Evolutionary conservation across 35 echinoderm and acorn worm genomes (phyloP), one percentile per base, ranked within the genome.

Genomic region (Eucidaris tribuloides): DNA sequence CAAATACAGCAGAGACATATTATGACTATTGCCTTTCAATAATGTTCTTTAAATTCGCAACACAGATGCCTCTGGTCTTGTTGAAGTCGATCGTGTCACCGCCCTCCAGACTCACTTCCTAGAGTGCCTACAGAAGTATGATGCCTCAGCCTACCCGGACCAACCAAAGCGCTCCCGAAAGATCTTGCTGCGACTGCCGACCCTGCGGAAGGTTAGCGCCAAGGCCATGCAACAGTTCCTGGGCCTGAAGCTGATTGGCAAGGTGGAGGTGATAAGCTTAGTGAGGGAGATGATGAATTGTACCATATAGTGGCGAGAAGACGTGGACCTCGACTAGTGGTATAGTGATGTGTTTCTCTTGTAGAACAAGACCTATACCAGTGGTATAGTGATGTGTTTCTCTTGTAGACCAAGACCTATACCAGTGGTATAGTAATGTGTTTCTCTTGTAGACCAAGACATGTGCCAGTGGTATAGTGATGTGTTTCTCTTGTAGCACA

Each of bases 201-300:
- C 84, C 40, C 55, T 92, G 30, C 30, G 90, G 29, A 72, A 62
- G 15, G 62, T 92, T 40, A 87, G 90, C 41, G 84, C 84, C 13
- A 87, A 87, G 48, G 90, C 90, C 22, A 83, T 89, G 87, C 79
- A 89, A 64, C 81, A 89, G n/a, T 89, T 89, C 64, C 71, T 89
- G 40, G 81, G 79, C 7, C 80, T 89, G 0, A 54, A 80, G 40
- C 58, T 89, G 39, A 79, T 66, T 25, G 87, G 87, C 1, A 89
- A 89, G 63, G 64, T 89, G 19, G 62, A 89, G 35, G 66, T 89
- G 20, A 83, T 79, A 3, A 60, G 45, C 34, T 65, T 89, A 2
- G 87, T 89, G 5, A 45, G 58, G 20, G 87, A 89, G 70, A 89
- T 89, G 79, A 62, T 89, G 23, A 80, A 89, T 40, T 74, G 68